Conservation (phyloP, 2,113 vertebrate genomes). For the Motacilla tschutschensis region DNA sequence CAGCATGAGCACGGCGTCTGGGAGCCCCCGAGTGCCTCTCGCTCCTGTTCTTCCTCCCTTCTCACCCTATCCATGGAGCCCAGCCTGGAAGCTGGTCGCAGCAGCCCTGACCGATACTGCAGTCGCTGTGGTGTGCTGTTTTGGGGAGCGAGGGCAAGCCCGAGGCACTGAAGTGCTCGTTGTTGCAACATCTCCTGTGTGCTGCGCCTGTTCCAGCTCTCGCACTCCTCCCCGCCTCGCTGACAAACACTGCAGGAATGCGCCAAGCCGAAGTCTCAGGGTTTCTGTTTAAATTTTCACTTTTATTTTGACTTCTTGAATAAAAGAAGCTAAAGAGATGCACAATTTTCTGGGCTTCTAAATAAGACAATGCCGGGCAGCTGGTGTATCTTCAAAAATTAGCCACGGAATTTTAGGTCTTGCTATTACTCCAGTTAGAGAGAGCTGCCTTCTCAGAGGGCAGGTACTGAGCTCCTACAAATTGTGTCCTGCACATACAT, state of each 20-base stretch:
- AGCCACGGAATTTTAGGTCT: neutral
- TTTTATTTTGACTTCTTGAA: neutral
- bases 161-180: neutral
- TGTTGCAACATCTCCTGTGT: neutral
- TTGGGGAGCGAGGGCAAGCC: neutral
- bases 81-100: neutral
- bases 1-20: rapidly evolving
- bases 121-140: rapidly evolving
- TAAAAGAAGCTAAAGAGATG: neutral
- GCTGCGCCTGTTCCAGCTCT: neutral
- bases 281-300: neutral
- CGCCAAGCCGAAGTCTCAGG: neutral
- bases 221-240: neutral
- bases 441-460: neutral
- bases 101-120: neutral
- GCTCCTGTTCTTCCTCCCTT: neutral
- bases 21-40: neutral
- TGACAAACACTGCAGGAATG: neutral
- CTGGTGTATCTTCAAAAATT: neutral
- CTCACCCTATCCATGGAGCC: rapidly evolving
- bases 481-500: neutral
- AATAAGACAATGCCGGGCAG: neutral
- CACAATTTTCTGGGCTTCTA: neutral
- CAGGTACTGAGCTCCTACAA: neutral
- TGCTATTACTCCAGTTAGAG: neutral